Evolutionary conservation across 1,140 invertebrate species (phyloP).

Genomic region (Gryllus bimaculatus): DNA sequence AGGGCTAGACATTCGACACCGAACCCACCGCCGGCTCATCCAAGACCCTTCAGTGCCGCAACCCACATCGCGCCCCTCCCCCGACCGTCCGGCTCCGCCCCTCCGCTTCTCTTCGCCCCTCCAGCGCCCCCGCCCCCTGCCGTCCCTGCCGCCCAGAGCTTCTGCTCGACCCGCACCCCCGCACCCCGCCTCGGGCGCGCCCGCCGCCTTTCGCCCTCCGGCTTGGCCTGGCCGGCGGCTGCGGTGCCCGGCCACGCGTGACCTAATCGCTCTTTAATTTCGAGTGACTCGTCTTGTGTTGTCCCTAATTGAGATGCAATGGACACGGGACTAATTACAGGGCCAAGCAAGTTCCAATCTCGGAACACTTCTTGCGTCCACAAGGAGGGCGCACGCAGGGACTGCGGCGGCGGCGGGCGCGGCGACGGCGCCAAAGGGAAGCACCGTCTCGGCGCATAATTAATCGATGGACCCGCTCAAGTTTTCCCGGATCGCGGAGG

Average conservation of each 20-base stretch:
- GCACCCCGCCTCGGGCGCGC: neutral
- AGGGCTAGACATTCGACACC: neutral
- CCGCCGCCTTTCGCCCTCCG: neutral
- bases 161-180: neutral
- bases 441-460: neutral
- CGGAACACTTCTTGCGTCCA: neutral
- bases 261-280: slow-evolving; percentile 5
- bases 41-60: too few species aligned
- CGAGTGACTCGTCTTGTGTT: slow-evolving; percentile 3
- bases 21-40: neutral
- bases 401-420: neutral
- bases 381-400: neutral
- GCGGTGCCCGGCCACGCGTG: neutral
- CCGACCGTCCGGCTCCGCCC: too few species aligned
- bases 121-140: too few species aligned
- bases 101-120: too few species aligned
- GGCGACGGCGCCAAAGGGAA: neutral
- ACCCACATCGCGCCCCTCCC: too few species aligned
- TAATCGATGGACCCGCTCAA: neutral
- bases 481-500: neutral
- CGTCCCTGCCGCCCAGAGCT: too few species aligned
- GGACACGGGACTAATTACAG: slow-evolving; percentile 3
- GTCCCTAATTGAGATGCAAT: slow-evolving; percentile 4
- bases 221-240: neutral
- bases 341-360: slow-evolving; percentile 3